These are phyloP conservation scores for Euphysa ruthae DNA, from an alignment of 30 jellyfish, hydroid and myxozoan species.

Conservation along the genomic window DNA sequence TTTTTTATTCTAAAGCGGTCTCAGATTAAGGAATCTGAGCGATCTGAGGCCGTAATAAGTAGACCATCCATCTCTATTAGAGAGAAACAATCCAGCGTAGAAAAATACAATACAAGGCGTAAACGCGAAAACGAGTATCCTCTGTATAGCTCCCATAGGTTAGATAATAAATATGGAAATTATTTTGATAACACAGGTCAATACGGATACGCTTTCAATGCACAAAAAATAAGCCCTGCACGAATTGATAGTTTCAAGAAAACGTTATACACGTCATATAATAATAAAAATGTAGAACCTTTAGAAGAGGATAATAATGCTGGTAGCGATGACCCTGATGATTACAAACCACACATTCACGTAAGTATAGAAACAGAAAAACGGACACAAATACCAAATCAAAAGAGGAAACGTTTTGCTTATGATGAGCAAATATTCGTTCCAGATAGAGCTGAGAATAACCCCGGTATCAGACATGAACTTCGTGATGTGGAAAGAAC, in stretches of 20 bases:
- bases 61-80: not conserved
- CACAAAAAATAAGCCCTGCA: not conserved
- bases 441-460: conserved; percentile 84
- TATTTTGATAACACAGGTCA: not conserved
- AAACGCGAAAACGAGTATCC: conserved; percentile 12
- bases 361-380: conserved; percentile 40
- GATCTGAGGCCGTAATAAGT: conserved; percentile 85
- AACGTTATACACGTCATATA: no score
- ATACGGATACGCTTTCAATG: not conserved
- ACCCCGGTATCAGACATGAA: conserved; percentile 51
- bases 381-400: conserved; percentile 44
- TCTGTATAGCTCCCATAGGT: not conserved
- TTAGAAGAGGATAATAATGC: not conserved
- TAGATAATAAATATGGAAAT: not conserved
- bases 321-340: conserved; percentile 24
- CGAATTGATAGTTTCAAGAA: conserved; percentile 13
- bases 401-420: not conserved
- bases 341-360: conserved; percentile 42
- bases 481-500: conserved; percentile 2
- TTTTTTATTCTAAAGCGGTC: conserved; percentile 99
- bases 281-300: no score
- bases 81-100: not conserved
- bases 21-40: conserved; percentile 69
- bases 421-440: conserved; percentile 32
- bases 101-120: not conserved